Evolutionary conservation across 2,113 vertebrate genomes (phyloP).

Genomic region (Archocentrus centrarchus): DNA sequence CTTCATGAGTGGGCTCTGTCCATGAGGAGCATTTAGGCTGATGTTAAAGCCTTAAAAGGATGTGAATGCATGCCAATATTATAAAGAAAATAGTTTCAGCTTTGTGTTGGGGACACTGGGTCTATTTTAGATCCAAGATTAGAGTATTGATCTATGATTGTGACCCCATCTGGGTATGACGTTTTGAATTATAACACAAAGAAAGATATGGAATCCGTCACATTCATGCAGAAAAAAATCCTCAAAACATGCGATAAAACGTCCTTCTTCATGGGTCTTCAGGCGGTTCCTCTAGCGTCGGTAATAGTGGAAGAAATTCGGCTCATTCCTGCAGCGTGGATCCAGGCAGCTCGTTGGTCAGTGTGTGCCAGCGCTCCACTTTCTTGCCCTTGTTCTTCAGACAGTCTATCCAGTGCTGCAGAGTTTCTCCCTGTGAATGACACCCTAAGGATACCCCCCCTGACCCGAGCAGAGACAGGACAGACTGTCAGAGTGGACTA

Average conservation of each 20-base stretch:
- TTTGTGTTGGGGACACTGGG: constrained; percentile 5
- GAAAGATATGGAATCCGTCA: constrained; percentile 44
- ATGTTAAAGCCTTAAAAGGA: constrained; percentile 22
- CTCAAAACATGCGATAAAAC: constrained; percentile 54
- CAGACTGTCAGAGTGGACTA: background rate
- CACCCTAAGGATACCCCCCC: constrained; percentile 87
- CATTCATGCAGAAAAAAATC: constrained; percentile 65
- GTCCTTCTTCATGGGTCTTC: constrained; percentile 29
- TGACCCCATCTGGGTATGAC: constrained; percentile 12
- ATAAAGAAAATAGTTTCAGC: constrained; percentile 37
- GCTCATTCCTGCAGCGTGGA: constrained; percentile 80
- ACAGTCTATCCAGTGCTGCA: constrained; percentile 89
- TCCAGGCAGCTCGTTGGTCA: constrained; percentile 89
- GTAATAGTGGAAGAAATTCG: background rate
- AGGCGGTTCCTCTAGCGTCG: constrained; percentile 3
- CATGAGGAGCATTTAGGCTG: constrained; percentile 2
- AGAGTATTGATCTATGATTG: constrained; percentile 28
- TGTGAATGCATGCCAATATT: constrained; percentile 28
- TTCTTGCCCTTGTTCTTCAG: constrained; percentile 86
- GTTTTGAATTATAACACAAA: constrained; percentile 47
- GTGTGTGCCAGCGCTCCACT: constrained; percentile 90
- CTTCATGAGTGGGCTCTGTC: constrained; percentile 25
- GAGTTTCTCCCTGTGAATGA: constrained; percentile 85
- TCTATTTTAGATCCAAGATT: constrained; percentile 20
- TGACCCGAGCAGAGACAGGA: constrained; percentile 45